Conservation (phyloP, 2,888 invertebrate species). For the Listrodromus nycthemerus region DNA sequence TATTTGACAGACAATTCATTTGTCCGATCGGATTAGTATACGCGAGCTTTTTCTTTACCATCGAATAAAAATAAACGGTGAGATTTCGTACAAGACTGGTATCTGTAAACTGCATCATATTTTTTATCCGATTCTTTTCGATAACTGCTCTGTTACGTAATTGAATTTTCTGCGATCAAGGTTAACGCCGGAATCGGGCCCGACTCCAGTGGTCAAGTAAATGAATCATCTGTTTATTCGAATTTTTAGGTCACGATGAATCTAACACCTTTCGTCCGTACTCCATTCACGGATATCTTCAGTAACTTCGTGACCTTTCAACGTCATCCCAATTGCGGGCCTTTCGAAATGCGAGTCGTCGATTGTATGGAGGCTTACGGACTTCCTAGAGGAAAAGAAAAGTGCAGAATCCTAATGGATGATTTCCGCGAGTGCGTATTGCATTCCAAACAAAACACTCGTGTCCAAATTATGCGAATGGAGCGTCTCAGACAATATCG, state of each 20-base stretch:
- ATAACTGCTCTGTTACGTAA: conserved; percentile 27
- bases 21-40: neutral
- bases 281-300: conserved; percentile 90
- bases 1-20: conserved; percentile 43
- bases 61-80: conserved; percentile 13
- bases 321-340: conserved; percentile 87
- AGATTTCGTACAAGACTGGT: neutral
- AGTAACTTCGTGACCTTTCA: conserved; percentile 89
- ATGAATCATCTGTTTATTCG: neutral
- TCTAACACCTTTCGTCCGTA: conserved; percentile 88
- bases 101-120: neutral
- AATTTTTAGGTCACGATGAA: conserved; percentile 40
- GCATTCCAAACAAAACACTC: conserved; percentile 86
- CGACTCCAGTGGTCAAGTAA: neutral
- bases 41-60: neutral
- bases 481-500: conserved; percentile 88
- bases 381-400: conserved; percentile 87
- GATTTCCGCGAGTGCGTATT: conserved; percentile 91
- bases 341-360: conserved; percentile 89
- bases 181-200: neutral
- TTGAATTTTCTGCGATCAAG: conserved; percentile 12
- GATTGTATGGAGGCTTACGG: conserved; percentile 94
- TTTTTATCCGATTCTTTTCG: neutral
- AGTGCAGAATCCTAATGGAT: conserved; percentile 87
- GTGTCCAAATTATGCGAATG: conserved; percentile 87